phyloP scores from a whole-genome alignment of 2,888 invertebrate genomes.

The Drosophila mayaguana region DNA sequence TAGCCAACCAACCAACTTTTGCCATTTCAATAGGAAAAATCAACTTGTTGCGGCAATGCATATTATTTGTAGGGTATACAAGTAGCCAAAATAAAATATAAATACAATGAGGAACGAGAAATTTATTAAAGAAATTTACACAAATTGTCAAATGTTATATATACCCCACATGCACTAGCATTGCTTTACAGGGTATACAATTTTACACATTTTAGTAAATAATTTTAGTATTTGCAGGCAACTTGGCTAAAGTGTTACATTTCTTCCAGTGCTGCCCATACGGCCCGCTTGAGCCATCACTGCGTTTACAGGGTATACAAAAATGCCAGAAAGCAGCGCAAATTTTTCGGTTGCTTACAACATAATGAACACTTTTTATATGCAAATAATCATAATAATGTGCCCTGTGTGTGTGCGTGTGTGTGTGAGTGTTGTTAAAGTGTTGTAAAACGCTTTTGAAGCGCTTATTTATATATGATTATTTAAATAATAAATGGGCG shows the following conservation, averaged over 20 bases:
- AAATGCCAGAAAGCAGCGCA: slow-evolving; percentile 8
- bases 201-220: neutral
- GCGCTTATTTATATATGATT: slow-evolving; percentile 75
- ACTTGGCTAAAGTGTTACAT: neutral
- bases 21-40: too few relatives aligned
- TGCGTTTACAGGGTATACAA: slow-evolving; percentile 22
- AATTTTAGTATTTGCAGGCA: neutral
- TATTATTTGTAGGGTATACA: too few relatives aligned
- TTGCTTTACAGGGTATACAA: neutral
- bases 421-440: slow-evolving; percentile 50
- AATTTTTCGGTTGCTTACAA: slow-evolving; percentile 42
- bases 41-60: too few relatives aligned
- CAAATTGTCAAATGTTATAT: too few relatives aligned
- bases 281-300: too few relatives aligned
- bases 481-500: slow-evolving; percentile 75
- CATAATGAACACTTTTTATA: slow-evolving; percentile 77
- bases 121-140: too few relatives aligned
- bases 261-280: neutral
- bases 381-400: slow-evolving; percentile 69
- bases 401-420: slow-evolving; percentile 19
- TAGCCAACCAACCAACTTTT: too few relatives aligned
- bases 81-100: too few relatives aligned
- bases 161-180: neutral
- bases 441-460: slow-evolving; percentile 70
- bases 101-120: too few relatives aligned